Conservation (phyloP, 2,113 vertebrate genomes). For the Pomatostomus ruficeps region DNA sequence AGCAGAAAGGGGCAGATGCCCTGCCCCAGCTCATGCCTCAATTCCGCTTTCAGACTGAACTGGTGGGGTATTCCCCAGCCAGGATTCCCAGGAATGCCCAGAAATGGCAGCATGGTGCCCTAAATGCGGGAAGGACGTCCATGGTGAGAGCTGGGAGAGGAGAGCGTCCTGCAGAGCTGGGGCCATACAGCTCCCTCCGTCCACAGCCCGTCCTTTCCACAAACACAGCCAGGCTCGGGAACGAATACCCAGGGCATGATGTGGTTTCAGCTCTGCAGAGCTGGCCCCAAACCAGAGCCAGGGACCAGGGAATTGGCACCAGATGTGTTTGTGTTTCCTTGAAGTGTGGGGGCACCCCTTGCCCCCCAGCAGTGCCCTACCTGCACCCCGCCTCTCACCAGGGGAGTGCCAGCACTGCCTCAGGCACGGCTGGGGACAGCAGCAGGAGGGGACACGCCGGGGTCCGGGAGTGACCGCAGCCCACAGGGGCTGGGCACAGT, state of each 20-base stretch:
- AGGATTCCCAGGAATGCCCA: background rate
- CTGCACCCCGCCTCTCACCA: background rate
- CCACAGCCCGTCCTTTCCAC: background rate
- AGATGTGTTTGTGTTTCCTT: background rate
- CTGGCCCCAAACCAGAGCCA: background rate
- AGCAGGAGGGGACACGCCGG: background rate
- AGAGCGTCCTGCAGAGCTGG: background rate
- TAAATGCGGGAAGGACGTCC: background rate
- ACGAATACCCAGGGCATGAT: background rate
- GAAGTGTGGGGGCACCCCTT: background rate
- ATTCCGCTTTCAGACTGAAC: background rate
- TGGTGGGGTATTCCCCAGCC: rapidly evolving
- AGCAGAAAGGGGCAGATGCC: background rate
- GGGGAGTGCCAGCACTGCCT: background rate
- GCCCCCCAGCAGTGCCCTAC: background rate
- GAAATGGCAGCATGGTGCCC: background rate
- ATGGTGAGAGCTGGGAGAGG: background rate
- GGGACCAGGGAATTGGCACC: background rate
- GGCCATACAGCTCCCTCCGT: background rate
- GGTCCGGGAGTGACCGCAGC: background rate
- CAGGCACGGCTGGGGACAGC: background rate
- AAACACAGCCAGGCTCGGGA: background rate
- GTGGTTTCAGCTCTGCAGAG: background rate
- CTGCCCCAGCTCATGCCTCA: background rate
- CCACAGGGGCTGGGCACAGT: background rate